Evolutionary conservation across 1,140 invertebrate species (phyloP).

Genomic region (Bombus confusus): DNA sequence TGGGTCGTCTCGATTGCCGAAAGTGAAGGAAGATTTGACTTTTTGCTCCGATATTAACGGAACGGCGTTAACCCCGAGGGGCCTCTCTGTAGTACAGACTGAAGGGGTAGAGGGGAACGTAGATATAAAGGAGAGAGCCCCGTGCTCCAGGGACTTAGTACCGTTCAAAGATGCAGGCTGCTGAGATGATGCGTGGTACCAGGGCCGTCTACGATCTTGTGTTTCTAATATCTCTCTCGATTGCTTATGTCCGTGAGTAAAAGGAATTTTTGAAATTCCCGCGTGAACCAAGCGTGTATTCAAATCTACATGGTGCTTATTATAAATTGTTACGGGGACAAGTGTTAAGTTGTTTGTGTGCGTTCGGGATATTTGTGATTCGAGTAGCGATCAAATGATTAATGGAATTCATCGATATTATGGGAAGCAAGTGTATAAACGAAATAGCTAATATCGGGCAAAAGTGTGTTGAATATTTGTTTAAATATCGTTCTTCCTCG

Average conservation of each 20-base stretch:
- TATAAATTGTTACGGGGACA: neutral
- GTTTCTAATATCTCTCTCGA: slow-evolving; percentile 66
- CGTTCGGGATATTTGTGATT: neutral
- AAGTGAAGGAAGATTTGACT: slow-evolving; percentile 61
- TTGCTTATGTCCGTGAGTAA: slow-evolving; percentile 77
- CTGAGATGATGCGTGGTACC: slow-evolving; percentile 76
- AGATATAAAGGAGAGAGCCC: slow-evolving; percentile 80
- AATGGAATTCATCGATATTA: neutral
- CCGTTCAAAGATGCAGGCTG: slow-evolving; percentile 79
- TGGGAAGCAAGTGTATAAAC: neutral
- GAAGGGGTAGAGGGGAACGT: slow-evolving; percentile 62
- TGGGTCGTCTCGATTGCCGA: slow-evolving; percentile 48
- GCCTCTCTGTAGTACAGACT: slow-evolving; percentile 60
- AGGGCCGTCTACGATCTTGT: slow-evolving; percentile 54
- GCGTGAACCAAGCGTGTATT: slow-evolving; percentile 34
- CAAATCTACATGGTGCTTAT: neutral
- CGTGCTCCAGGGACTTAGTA: slow-evolving; percentile 78
- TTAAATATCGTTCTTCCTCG: neutral
- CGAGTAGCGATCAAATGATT: neutral
- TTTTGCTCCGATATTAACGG: slow-evolving; percentile 76
- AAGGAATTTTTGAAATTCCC: slow-evolving; percentile 57
- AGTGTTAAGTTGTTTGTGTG: slow-evolving; percentile 19
- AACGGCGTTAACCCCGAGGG: slow-evolving; percentile 73
- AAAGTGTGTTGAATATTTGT: slow-evolving; percentile 2
- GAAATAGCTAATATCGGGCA: neutral